phyloP scores from a whole-genome alignment of 92 coral and sea anemone genomes.

The Porites rus region DNA sequence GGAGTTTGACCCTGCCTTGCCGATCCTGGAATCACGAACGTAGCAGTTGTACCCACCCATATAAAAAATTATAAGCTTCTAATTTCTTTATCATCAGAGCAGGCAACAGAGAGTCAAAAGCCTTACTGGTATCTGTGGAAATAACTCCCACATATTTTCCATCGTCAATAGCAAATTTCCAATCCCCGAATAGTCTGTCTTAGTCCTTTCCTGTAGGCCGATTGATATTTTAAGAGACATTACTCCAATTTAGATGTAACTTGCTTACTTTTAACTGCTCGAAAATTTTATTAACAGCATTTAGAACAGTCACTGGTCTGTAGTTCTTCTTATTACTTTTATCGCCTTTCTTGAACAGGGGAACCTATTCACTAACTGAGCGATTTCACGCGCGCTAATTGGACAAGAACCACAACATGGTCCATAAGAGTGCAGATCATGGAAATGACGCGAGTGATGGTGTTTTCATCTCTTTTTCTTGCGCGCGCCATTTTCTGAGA shows the following conservation, averaged over 20 bases:
- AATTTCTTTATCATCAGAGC: background rate
- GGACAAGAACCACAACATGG: too few species aligned
- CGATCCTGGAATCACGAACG: background rate
- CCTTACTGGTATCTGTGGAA: background rate
- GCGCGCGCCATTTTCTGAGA: too few species aligned
- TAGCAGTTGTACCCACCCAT: background rate
- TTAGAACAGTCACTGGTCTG: constrained; percentile 33
- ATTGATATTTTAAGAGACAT: background rate
- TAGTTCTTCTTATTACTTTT: constrained; percentile 16
- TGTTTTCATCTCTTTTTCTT: too few species aligned
- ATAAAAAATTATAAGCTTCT: constrained; percentile 13
- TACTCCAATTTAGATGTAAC: background rate
- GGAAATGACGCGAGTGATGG: too few species aligned
- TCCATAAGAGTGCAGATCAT: too few species aligned
- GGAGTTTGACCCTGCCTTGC: constrained; percentile 4
- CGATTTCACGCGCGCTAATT: too few species aligned
- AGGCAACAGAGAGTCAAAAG: constrained; percentile 25
- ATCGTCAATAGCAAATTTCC: constrained; percentile 20
- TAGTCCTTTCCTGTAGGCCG: too few species aligned
- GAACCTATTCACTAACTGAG: constrained; percentile 21
- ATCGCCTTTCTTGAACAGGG: constrained; percentile 26
- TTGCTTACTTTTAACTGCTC: constrained; percentile 26
- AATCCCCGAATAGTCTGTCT: constrained; percentile 18
- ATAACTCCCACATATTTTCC: constrained; percentile 5
- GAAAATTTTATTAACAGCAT: constrained; percentile 22